A percentile compares a stretch with the other conserved stretches of the same genome.
Evolutionary conservation across 2,888 invertebrate species (phyloP).

Genomic region (Flabesymbios commensalis): DNA sequence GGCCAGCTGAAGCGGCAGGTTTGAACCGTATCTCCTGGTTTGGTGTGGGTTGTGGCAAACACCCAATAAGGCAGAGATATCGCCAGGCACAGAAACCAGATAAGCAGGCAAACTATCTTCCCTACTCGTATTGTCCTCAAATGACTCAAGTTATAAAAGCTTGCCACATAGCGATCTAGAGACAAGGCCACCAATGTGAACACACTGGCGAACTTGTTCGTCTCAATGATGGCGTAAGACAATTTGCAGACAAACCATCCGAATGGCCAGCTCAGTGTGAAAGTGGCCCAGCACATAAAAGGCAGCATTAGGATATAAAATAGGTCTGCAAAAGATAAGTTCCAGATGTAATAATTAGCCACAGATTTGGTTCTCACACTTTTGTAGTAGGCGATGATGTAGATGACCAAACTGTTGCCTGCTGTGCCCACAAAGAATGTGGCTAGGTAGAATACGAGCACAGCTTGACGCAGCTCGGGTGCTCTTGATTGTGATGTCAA

Average conservation of each 20-base stretch:
- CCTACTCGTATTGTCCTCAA: conserved; percentile 23
- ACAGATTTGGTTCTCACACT: conserved; percentile 1
- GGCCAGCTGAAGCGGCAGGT: conserved; percentile 16
- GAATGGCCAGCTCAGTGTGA: conserved; percentile 23
- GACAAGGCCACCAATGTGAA: no score
- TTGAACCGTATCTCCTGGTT: background rate
- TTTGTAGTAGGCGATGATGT: conserved; percentile 10
- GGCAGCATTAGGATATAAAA: conserved; percentile 30
- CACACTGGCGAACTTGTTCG: conserved; percentile 27
- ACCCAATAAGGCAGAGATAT: conserved; percentile 29
- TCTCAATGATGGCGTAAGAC: conserved; percentile 16
- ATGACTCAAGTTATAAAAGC: conserved; percentile 22
- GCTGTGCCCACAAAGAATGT: conserved; percentile 11
- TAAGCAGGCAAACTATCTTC: conserved; percentile 16
- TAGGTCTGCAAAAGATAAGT: conserved; percentile 31
- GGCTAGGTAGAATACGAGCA: conserved; percentile 1
- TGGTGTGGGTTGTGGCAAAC: conserved; percentile 6
- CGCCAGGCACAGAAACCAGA: conserved; percentile 24
- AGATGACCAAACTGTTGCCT: conserved; percentile 18
- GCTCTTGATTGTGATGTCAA: no score
- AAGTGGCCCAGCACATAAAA: conserved; percentile 21
- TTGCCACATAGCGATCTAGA: conserved; percentile 30
- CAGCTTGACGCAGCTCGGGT: no score
- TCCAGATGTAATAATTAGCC: conserved; percentile 35
- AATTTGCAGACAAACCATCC: conserved; percentile 21